These are phyloP conservation scores for Toxostoma redivivum DNA, from an alignment of 2,113 vertebrate species.

Conservation along the genomic window DNA sequence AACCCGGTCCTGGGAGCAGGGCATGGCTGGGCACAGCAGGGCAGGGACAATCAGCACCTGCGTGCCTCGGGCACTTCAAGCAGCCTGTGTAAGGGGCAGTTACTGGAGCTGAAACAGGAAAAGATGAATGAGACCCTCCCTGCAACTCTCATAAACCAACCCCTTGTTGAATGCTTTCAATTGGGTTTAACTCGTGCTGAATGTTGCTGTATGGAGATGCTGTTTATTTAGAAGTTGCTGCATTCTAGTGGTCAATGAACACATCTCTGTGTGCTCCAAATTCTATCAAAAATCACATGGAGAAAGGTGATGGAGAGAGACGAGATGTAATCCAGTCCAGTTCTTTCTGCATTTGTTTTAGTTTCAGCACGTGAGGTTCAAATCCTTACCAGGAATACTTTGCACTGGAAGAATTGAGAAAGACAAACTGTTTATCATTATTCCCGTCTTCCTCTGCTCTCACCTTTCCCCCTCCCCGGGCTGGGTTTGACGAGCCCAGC, in stretches of 20 bases:
- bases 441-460: background rate
- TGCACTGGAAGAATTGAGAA: background rate
- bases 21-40: background rate
- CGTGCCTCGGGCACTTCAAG: fast-evolving
- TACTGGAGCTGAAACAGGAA: too few relatives aligned
- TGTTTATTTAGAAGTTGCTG: background rate
- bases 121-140: background rate
- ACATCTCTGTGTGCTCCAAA: background rate
- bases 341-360: background rate
- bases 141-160: background rate
- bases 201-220: background rate
- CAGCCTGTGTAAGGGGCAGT: background rate
- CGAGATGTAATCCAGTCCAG: background rate
- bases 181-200: background rate
- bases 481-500: background rate
- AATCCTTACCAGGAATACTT: background rate
- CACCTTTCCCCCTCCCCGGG: background rate
- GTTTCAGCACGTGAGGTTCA: background rate
- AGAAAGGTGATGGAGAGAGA: background rate
- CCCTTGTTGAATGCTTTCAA: background rate
- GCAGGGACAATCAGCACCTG: background rate
- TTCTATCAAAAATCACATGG: background rate
- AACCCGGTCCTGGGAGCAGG: background rate
- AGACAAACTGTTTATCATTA: fast-evolving
- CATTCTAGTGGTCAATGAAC: background rate